Percentiles rank a stretch among this genome's conserved stretches.
phyloP scores from a whole-genome alignment of 1,140 invertebrate genomes.

The Gryon sp. region DNA sequence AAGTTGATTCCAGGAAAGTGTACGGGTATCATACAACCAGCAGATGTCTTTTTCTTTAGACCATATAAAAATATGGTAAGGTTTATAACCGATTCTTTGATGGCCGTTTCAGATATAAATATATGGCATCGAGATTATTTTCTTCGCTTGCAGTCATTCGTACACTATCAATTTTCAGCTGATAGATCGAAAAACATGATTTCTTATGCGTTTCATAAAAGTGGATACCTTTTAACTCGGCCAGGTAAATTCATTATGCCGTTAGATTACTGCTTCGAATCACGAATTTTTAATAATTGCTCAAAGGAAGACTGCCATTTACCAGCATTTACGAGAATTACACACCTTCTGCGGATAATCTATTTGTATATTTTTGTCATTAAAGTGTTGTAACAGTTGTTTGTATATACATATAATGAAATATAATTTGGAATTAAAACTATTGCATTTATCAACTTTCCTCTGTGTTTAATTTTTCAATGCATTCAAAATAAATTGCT shows the following conservation, averaged over 20 bases:
- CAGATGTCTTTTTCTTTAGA: conserved; percentile 12
- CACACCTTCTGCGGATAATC: no score
- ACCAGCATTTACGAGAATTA: conserved; percentile 17
- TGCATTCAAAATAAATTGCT: no score
- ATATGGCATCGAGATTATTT: conserved; percentile 19
- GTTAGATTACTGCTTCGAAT: conserved; percentile 12
- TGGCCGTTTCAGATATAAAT: conserved; percentile 7
- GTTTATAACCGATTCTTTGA: conserved; percentile 12
- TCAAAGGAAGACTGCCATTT: background rate
- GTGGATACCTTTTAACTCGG: conserved; percentile 1
- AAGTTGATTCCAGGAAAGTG: conserved; percentile 14
- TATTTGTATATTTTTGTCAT: no score
- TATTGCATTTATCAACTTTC: no score
- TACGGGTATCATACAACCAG: conserved; percentile 9
- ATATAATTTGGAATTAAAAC: background rate
- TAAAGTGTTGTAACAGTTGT: background rate
- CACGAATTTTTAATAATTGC: conserved; percentile 3
- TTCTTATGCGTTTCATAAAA: conserved; percentile 10
- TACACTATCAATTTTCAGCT: conserved; percentile 9
- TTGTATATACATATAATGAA: background rate
- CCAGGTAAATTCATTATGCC: conserved; percentile 4
- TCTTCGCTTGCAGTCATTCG: conserved; percentile 5
- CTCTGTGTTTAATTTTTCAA: no score
- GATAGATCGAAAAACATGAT: conserved; percentile 14
- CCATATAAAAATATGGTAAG: conserved; percentile 13